Conservation (phyloP, 2,888 invertebrate species). For the Agrilus cyanescens region DNA sequence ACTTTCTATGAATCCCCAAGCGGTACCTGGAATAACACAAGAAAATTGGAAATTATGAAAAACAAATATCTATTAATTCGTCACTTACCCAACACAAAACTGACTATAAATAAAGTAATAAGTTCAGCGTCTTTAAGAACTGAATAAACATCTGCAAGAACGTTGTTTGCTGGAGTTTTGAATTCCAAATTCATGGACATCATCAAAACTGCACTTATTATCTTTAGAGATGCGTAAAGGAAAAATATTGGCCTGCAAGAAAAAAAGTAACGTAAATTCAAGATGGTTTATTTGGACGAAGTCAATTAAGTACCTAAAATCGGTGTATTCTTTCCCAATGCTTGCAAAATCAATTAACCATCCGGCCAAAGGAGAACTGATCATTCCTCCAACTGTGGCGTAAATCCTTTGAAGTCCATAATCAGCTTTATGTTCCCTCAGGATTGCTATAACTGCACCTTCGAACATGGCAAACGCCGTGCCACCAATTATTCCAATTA, state of each 20-base stretch:
- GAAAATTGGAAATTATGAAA: constrained; percentile 2
- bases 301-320: constrained; percentile 48
- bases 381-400: constrained; percentile 66
- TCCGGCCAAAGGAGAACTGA: constrained; percentile 67
- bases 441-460: constrained; percentile 64
- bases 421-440: constrained; percentile 63
- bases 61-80: constrained; percentile 4
- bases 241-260: constrained; percentile 60
- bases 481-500: constrained; percentile 56
- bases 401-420: constrained; percentile 67
- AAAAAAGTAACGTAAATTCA: background rate
- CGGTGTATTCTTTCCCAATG: constrained; percentile 53
- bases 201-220: constrained; percentile 54
- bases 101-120: constrained; percentile 58
- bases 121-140: constrained; percentile 60
- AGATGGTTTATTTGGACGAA: constrained; percentile 1
- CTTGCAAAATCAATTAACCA: constrained; percentile 64
- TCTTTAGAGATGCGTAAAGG: constrained; percentile 57
- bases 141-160: constrained; percentile 53
- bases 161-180: constrained; percentile 59
- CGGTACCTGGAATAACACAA: constrained; percentile 46
- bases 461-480: constrained; percentile 73
- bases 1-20: constrained; percentile 76
- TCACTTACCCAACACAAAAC: constrained; percentile 55
- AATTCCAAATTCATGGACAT: constrained; percentile 63